Evolutionary conservation across 1,140 invertebrate species (phyloP).

Genomic region (Halictus rubicundus): DNA sequence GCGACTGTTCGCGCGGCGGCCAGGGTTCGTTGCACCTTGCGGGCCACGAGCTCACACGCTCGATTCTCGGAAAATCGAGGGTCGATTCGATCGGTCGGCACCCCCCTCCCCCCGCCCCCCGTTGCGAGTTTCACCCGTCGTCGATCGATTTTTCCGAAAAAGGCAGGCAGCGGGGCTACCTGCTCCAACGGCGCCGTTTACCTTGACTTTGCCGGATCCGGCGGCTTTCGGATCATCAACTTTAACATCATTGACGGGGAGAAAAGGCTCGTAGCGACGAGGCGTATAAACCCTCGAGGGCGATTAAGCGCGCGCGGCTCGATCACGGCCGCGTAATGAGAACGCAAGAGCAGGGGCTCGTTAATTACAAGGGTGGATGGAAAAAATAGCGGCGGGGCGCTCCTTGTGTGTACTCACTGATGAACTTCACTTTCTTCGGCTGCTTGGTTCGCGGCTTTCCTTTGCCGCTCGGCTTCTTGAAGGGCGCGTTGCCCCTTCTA

Average conservation of each 20-base stretch:
- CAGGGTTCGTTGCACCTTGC: slow-evolving; percentile 63
- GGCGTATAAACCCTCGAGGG: neutral
- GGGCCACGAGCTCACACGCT: too few relatives aligned
- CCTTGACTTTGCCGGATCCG: too few relatives aligned
- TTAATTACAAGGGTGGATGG: slow-evolving; percentile 13
- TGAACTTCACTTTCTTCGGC: slow-evolving; percentile 93
- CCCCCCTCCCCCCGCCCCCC: too few relatives aligned
- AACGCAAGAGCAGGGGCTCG: neutral
- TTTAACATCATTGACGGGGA: neutral
- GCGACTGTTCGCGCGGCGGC: slow-evolving; percentile 22
- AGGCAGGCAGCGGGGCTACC: too few relatives aligned
- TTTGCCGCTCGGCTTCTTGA: slow-evolving; percentile 87
- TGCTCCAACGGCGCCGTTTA: too few relatives aligned
- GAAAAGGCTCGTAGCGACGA: neutral
- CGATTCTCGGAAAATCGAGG: neutral
- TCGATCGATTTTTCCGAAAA: too few relatives aligned
- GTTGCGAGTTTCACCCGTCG: too few relatives aligned
- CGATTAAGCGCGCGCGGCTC: neutral
- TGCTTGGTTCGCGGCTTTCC: slow-evolving; percentile 89
- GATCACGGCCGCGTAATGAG: neutral
- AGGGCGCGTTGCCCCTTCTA: slow-evolving; percentile 84
- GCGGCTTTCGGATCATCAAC: neutral
- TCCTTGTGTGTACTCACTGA: slow-evolving; percentile 87
- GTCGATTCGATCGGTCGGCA: neutral
- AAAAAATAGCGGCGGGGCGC: neutral